These are phyloP conservation scores for Acridotheres tristis DNA, from an alignment of 2,797 vertebrate species.

Conservation along the genomic window DNA sequence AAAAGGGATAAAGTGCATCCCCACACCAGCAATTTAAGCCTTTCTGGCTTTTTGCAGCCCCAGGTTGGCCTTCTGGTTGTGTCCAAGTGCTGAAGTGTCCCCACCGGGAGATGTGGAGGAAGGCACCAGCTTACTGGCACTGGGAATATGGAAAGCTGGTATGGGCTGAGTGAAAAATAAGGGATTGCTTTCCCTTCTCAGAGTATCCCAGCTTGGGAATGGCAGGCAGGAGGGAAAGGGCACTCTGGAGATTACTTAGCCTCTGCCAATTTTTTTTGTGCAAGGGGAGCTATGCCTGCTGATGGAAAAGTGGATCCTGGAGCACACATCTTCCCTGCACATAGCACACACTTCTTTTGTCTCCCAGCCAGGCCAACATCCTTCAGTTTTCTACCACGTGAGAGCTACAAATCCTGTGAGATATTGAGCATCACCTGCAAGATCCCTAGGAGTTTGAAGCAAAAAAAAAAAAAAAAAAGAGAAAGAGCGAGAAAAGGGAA, in stretches of 20 bases:
- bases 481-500: fast-evolving
- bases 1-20: not conserved
- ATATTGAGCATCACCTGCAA: not conserved
- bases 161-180: not conserved
- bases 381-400: not conserved
- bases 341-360: not conserved
- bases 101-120: fast-evolving
- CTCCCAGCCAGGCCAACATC: not conserved
- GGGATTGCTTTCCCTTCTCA: not conserved
- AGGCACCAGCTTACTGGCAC: not conserved
- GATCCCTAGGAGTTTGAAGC: not conserved
- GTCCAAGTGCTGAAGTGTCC: not conserved
- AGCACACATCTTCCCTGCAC: not conserved
- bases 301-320: not conserved
- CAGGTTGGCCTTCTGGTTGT: not conserved
- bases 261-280: not conserved
- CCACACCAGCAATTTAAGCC: not conserved
- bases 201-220: not conserved
- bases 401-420: not conserved
- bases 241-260: not conserved
- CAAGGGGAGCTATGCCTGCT: not conserved
- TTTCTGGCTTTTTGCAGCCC: not conserved
- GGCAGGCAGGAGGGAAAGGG: not conserved
- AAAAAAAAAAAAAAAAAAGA: not conserved
- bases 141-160: not conserved